These are phyloP conservation scores for Papilio protenor DNA, from an alignment of 2,888 invertebrate species.

Conservation along the genomic window DNA sequence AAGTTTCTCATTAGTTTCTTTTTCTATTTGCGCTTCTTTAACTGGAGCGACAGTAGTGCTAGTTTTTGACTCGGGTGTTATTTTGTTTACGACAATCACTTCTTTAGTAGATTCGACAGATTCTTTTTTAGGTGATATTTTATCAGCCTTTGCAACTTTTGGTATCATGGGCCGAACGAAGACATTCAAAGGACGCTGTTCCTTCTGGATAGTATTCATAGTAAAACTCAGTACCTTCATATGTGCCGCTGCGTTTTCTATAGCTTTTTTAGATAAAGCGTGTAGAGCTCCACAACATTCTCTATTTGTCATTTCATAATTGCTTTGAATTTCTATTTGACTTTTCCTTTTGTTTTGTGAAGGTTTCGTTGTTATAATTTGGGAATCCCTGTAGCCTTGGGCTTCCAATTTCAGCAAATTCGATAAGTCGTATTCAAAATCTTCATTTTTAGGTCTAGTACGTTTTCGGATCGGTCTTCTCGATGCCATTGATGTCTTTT, in stretches of 20 bases:
- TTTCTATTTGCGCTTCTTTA: slow-evolving; percentile 78
- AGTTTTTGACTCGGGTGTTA: slow-evolving; percentile 68
- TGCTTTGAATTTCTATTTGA: slow-evolving; percentile 57
- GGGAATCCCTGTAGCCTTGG: slow-evolving; percentile 76
- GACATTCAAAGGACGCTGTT: slow-evolving; percentile 59
- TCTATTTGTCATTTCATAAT: slow-evolving; percentile 67
- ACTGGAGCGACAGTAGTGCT: slow-evolving; percentile 84
- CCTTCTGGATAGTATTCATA: slow-evolving; percentile 56
- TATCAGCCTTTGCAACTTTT: slow-evolving; percentile 65
- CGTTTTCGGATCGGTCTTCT: slow-evolving; percentile 87
- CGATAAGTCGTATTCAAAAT: slow-evolving; percentile 89
- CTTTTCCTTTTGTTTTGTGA: slow-evolving; percentile 66
- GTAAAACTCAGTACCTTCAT: slow-evolving; percentile 64
- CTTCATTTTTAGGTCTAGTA: slow-evolving; percentile 86
- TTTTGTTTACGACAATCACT: slow-evolving; percentile 24
- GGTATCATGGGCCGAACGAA: slow-evolving; percentile 75
- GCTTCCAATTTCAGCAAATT: slow-evolving; percentile 82
- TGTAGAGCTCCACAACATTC: slow-evolving; percentile 72
- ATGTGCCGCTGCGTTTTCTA: slow-evolving; percentile 66
- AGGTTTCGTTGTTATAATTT: slow-evolving; percentile 59
- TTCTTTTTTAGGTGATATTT: slow-evolving; percentile 74
- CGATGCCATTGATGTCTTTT: slow-evolving; percentile 61
- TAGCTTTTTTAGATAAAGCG: slow-evolving; percentile 68
- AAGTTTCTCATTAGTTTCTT: slow-evolving; percentile 37
- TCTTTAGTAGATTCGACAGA: slow-evolving; percentile 65